Evolutionary conservation across 2,888 invertebrate species (phyloP), one percentile per base, ranked within the genome.

Genomic region (Chymomyza fuscimana): DNA sequence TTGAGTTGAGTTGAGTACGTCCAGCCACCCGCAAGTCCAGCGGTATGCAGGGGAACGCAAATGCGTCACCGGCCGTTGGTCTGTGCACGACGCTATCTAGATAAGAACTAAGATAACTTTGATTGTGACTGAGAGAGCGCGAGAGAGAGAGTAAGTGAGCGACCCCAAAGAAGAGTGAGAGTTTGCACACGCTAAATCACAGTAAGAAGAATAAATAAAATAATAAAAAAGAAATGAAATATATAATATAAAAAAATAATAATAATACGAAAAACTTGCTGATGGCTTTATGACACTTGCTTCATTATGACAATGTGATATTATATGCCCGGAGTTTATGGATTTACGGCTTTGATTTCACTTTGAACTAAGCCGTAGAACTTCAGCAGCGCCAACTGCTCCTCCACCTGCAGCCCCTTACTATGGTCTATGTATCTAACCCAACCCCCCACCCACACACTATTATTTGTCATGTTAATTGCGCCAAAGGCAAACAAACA

Each of bases 281-380:
- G 63, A 56, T 80, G 15, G 58, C 58, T 67, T 83, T 85, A 83
- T 80, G 75, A 62, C 68, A 46, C 40, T 46, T 46, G 40, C 40
- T 46, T 12, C 40, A 19, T 19, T 54, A 54, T 54, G 52, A 54
- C 52, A 54, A 54, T 54, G 2, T 16, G 52, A 19, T 50, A 60
- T 63, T 19, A 25, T 63, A 16, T 64, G 58, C 51, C 40, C 62
- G 46, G 32, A 54, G 66, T 80, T 86, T 86, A 86, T 87, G 82
- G 72, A 70, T 86, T 87, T 87, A 86, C 80, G 61, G 82, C 77
- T 81, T 66, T 86, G 86, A 83, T 85, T 86, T 83, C 54, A 65
- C 80, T 87, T 86, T 86, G 86, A 86, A 76, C 78, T 74, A 76
- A 25, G 79, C 84, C 81, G 84, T 77, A 70, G 70, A 72, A 70